These are phyloP conservation scores for Artemia franciscana DNA, from an alignment of 1,140 invertebrate species.

Conservation along the genomic window DNA sequence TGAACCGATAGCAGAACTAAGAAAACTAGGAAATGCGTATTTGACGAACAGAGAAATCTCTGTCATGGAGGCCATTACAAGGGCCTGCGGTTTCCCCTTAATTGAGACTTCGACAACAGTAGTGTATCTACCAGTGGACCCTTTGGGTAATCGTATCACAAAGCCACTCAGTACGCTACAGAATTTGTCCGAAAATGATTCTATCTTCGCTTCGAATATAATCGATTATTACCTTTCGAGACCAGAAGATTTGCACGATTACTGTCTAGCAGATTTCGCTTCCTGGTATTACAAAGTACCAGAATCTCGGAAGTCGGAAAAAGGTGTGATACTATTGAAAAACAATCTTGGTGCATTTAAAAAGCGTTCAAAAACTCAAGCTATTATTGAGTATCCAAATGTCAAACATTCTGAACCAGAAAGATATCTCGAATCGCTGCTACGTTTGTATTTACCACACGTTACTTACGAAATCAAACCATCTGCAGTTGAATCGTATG, in stretches of 20 bases:
- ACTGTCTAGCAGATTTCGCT: not conserved
- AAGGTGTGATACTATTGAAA: not conserved
- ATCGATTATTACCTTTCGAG: not conserved
- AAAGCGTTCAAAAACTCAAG: not conserved
- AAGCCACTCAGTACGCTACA: not conserved
- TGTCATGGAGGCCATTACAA: no score
- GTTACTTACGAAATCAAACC: no score
- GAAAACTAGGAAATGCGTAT: no score
- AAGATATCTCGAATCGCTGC: not conserved
- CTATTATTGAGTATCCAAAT: not conserved
- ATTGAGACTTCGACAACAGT: no score
- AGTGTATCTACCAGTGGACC: no score
- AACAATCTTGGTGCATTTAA: not conserved
- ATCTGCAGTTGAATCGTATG: no score
- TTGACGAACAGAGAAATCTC: no score
- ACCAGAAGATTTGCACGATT: not conserved
- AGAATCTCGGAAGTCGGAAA: not conserved
- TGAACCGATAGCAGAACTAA: no score
- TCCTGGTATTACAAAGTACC: not conserved
- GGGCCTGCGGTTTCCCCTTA: no score
- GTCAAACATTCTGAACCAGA: not conserved
- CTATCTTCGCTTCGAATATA: not conserved
- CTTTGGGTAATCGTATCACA: no score
- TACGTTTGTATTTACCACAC: no score
- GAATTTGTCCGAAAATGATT: not conserved